Percentiles rank a stretch among this genome's conserved stretches.
Conservation (phyloP, 2,888 invertebrate genomes). For the Chaetoderma sp. region DNA sequence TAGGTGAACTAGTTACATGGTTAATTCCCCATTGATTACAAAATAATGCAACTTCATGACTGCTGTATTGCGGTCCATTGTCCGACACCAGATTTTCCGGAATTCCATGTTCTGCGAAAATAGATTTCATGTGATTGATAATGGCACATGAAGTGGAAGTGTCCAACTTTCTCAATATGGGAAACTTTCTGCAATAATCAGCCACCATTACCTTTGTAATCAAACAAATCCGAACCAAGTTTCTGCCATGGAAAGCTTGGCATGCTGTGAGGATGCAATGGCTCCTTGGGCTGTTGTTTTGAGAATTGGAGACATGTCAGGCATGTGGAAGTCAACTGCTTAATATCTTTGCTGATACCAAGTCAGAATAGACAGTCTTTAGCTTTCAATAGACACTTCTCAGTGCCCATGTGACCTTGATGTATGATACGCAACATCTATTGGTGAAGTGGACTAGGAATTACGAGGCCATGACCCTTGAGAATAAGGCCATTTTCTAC, state of each 20-base stretch:
- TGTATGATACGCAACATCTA: no score
- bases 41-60: background rate
- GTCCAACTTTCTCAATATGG: background rate
- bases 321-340: background rate
- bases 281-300: background rate
- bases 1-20: constrained; percentile 6
- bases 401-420: no score
- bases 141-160: background rate
- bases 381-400: background rate
- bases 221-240: background rate
- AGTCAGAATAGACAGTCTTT: background rate
- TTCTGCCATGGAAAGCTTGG: background rate
- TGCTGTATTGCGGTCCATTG: no score
- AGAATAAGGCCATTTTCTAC: constrained; percentile 10
- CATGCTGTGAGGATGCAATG: background rate
- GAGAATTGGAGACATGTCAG: background rate
- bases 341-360: background rate
- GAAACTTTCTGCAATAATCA: constrained; percentile 15
- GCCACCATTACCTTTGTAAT: background rate
- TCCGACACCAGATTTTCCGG: no score
- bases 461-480: constrained; percentile 5
- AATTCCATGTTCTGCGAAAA: no score
- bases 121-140: constrained; percentile 1
- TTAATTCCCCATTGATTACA: background rate
- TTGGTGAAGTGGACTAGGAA: background rate